A percentile compares a stretch with the other conserved stretches of the same genome.
These are phyloP conservation scores for Apodemia hepburni DNA, from an alignment of 2,888 invertebrate genomes.

Conservation along the genomic window DNA sequence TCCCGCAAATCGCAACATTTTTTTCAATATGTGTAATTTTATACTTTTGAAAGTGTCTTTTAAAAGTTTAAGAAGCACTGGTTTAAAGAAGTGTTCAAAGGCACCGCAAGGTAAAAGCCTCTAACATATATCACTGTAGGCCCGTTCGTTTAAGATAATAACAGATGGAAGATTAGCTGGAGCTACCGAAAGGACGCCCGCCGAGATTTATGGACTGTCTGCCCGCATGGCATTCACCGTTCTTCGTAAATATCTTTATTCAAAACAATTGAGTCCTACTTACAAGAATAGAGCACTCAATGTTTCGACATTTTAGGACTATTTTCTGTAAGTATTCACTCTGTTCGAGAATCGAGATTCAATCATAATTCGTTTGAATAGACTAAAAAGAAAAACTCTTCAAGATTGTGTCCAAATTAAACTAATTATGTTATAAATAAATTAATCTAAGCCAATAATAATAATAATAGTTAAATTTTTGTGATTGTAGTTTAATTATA, in stretches of 20 bases:
- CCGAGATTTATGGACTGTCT: constrained; percentile 24
- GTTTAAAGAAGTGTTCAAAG: constrained; percentile 12
- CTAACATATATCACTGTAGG: constrained; percentile 14
- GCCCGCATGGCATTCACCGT: constrained; percentile 24
- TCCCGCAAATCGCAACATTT: too few relatives aligned
- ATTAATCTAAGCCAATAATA: too few relatives aligned
- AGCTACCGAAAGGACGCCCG: constrained; percentile 26
- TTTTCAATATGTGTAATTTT: too few relatives aligned
- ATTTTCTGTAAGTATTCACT: background rate
- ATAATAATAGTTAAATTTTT: too few relatives aligned
- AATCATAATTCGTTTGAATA: too few relatives aligned
- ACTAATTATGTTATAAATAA: too few relatives aligned
- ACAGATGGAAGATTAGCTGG: constrained; percentile 27
- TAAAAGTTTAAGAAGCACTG: too few relatives aligned
- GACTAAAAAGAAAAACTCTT: too few relatives aligned
- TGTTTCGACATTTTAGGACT: background rate
- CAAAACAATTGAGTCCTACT: constrained; percentile 5
- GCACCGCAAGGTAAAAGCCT: constrained; percentile 14
- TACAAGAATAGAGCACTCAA: background rate
- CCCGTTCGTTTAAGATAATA: constrained; percentile 7
- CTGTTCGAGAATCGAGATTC: too few relatives aligned
- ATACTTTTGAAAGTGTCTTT: too few relatives aligned
- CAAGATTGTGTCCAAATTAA: too few relatives aligned
- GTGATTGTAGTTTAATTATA: too few relatives aligned
- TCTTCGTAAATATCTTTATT: constrained; percentile 20